Evolutionary conservation across 2,888 invertebrate species (phyloP).

Genomic region (Plagodis dolabraria): DNA sequence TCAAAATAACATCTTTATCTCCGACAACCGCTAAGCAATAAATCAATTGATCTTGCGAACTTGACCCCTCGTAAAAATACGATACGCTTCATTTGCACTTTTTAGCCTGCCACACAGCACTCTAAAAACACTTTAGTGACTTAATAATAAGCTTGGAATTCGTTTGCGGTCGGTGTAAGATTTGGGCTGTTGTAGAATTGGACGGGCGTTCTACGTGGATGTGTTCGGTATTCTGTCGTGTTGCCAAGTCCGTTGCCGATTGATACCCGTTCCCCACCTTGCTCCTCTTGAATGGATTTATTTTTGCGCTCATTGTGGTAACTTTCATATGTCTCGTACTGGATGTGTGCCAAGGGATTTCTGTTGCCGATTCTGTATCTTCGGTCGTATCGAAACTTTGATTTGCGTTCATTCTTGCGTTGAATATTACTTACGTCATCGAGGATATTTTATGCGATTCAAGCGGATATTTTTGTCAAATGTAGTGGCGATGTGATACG

Average conservation of each 20-base stretch:
- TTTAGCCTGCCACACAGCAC: constrained; percentile 29
- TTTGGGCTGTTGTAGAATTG: constrained; percentile 20
- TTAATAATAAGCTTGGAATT: constrained; percentile 4
- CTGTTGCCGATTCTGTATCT: constrained; percentile 56
- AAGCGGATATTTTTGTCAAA: too few species aligned
- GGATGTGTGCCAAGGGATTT: constrained; percentile 70
- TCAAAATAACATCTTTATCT: constrained; percentile 44
- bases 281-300: constrained; percentile 73
- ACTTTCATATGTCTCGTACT: constrained; percentile 65
- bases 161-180: neutral
- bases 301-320: constrained; percentile 72
- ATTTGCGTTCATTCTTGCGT: constrained; percentile 6
- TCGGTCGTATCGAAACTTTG: constrained; percentile 14
- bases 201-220: constrained; percentile 28
- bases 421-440: neutral
- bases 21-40: constrained; percentile 49
- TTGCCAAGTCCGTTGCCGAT: constrained; percentile 51
- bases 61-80: constrained; percentile 68
- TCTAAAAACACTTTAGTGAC: neutral
- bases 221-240: constrained; percentile 43
- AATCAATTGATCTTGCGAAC: constrained; percentile 68
- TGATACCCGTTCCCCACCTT: constrained; percentile 61
- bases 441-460: neutral
- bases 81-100: constrained; percentile 51
- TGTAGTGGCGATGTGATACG: too few species aligned